Evolutionary conservation across 1,140 invertebrate species (phyloP).

Genomic region (Anadara kagoshimensis): DNA sequence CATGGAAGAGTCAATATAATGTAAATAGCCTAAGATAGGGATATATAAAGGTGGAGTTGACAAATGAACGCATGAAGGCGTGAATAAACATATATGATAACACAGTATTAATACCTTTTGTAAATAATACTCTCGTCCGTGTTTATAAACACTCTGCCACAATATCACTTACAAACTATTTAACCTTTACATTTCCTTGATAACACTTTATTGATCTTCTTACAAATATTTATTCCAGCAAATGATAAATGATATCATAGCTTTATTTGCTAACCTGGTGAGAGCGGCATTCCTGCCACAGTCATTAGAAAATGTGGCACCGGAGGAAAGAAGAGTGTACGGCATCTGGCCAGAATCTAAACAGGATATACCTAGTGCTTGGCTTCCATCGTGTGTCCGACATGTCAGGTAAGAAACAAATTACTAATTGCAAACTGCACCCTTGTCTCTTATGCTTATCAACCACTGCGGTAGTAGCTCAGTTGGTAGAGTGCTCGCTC

Average conservation of each 20-base stretch:
- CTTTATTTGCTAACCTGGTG: slow-evolving; percentile 80
- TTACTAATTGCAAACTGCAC: not conserved
- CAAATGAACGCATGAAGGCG: too few relatives aligned
- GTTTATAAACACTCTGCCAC: too few relatives aligned
- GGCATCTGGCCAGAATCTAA: slow-evolving; percentile 67
- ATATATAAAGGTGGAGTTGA: too few relatives aligned
- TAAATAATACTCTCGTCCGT: too few relatives aligned
- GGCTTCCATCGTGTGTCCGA: slow-evolving; percentile 87
- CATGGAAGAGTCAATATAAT: too few relatives aligned
- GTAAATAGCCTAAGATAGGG: too few relatives aligned
- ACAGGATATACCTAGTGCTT: slow-evolving; percentile 76
- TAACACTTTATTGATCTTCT: too few relatives aligned
- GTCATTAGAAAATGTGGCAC: slow-evolving; percentile 71
- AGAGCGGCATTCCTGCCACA: slow-evolving; percentile 80
- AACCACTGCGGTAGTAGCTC: not conserved
- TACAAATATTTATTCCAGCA: slow-evolving; percentile 65
- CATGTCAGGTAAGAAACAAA: slow-evolving; percentile 76
- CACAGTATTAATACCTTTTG: too few relatives aligned
- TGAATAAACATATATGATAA: too few relatives aligned
- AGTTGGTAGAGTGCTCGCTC: too few relatives aligned
- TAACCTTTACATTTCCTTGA: too few relatives aligned
- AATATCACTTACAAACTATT: too few relatives aligned
- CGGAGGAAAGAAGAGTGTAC: slow-evolving; percentile 54
- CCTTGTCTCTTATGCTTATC: slow-evolving; percentile 25
- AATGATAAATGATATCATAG: slow-evolving; percentile 82